Percentiles rank a stretch among this genome's conserved stretches.
Conservation (phyloP, 2,113 vertebrate species). For the Phalacrocorax carbo region DNA sequence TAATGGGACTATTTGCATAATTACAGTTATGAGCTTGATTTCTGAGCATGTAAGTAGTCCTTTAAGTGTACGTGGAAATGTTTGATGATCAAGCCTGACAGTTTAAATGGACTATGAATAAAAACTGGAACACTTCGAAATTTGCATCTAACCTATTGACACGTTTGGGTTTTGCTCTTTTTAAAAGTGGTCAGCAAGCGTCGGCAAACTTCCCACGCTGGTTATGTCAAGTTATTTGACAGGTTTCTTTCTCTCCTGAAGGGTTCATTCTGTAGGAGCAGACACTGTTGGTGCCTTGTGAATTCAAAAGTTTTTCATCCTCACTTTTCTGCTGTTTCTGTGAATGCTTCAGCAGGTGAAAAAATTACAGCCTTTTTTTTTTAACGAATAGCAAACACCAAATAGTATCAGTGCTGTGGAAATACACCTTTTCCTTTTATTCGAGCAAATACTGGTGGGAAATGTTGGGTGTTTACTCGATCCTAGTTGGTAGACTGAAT, state of each 20-base stretch:
- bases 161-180: accelerated
- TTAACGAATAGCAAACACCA: neutral
- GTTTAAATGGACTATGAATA: neutral
- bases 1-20: neutral
- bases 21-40: slow-evolving; percentile 12
- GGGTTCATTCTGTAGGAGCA: neutral
- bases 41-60: neutral
- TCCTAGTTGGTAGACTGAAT: neutral
- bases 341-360: neutral
- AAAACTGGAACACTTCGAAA: neutral
- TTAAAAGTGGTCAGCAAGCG: accelerated
- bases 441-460: neutral
- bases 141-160: neutral
- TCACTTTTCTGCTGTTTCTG: neutral
- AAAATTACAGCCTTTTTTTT: neutral
- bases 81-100: neutral
- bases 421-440: neutral
- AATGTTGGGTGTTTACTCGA: neutral
- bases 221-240: no score
- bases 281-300: neutral
- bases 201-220: accelerated
- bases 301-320: neutral
- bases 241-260: neutral
- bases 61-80: neutral
- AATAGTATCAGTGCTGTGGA: neutral